Evolutionary conservation across 2,113 vertebrate genomes (phyloP), one percentile per base, ranked within the genome.

Genomic region (Tamias sibiricus): DNA sequence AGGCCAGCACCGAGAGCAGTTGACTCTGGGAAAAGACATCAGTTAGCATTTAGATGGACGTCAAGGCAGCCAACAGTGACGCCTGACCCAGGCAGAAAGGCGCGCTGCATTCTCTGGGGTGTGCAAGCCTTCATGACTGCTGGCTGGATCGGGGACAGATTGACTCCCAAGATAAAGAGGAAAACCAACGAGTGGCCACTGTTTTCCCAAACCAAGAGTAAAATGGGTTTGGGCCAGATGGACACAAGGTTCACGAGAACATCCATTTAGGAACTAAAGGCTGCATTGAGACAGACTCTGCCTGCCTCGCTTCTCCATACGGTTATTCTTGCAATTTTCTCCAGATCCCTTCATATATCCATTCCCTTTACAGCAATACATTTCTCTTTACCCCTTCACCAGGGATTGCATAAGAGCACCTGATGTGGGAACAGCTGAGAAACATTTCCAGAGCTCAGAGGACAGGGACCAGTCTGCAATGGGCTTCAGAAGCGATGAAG

Each of bases 101-200:
- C 71, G 28, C n/a, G 13, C 71, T 49, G 90, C 7, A 0, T 75
- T 88, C 96, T 95, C 76, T 80, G 83, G 90, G 82, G 95, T 95
- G 92, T 95, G 62, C 74, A 66, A 93, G 72, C 94, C 76, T 97
- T 98, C 92, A 86, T 92, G 95, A 97, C 87, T 88, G 83, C 92
- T 97, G 95, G 87, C 42, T 84, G 95, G 82, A 87, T 71, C n/a
- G 26, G 37, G 1, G 84, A 92, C 88, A 93, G 95, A 95, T 68
- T 2, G 54, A 92, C 91, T 89, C 93, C 75, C 16, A 83, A 94
- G 84, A 91, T 87, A 87, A 96, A 95, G 66, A 86, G 32, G 75
- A 90, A 92, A 90, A 20, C 4, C 40, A 42, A 90, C 84, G 8
- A 22, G 13, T 64, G 87, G 84, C 54, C 90, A 52, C 30, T 52